Evolutionary conservation across 2,797 vertebrate species (phyloP), one percentile per base, ranked within the genome.

Genomic region (Presbytis comata): DNA sequence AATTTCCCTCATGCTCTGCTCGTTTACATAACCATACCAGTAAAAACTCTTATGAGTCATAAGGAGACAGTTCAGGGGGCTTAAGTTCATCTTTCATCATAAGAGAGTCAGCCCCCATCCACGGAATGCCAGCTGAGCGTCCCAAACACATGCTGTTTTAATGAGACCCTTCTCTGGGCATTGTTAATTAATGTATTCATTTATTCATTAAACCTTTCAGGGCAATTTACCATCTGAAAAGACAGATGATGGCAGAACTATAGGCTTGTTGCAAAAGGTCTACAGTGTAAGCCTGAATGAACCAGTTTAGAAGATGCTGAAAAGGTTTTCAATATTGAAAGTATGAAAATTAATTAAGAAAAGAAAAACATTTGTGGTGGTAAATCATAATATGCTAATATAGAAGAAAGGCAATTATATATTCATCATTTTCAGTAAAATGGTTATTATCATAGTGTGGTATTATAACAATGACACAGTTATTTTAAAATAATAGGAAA

Each of bases 401-500:
- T 19, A 44, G 76, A 83, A 95, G 89, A 93, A 90, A 93, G 19
- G n/a, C 74, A 87, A 93, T 90, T 55, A 75, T 19, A 33, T 85
- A 75, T 83, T 95, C 96, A 70, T 74, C 96, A 57, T 57, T 78
- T 59, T 61, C 90, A 19, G 24, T 50, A 48, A 85, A 95, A 76
- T 53, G 50, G 39, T 94, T 96, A 74, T 96, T 86, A 93, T 79
- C 88, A 44, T 39, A 78, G 39, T 39, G 26, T 36, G 33, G 76
- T 28, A 81, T 97, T 93, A 96, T 87, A 90, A 97, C 97, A 91
- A 75, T 88, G 92, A 97, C 61, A 93, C 14, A 24, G 84, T 92
- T 83, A 81, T 97, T 96, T 91, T 82, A 95, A 97, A 97, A 97
- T 96, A 96, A 95, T 80, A 91, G 81, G 94, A 76, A 96, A 94